A percentile compares a stretch with the other conserved stretches of the same genome.
Conservation (phyloP, 2,888 invertebrate genomes). For the Macrosoma leucophasiata region DNA sequence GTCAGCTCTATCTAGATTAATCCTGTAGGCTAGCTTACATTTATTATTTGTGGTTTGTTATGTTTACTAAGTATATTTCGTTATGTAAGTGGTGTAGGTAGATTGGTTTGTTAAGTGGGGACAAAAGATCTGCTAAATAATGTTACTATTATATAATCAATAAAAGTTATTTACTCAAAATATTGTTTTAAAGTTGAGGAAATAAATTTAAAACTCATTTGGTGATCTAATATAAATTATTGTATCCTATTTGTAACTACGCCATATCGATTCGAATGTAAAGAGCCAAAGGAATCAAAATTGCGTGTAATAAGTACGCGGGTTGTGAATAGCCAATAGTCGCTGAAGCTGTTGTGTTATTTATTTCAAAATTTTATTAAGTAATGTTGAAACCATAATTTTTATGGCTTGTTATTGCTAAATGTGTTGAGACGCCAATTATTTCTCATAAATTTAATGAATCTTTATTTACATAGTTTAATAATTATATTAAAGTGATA, state of each 20-base stretch:
- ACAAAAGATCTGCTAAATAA: too few relatives aligned
- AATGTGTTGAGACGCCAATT: slow-evolving; percentile 21
- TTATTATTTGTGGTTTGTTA: too few relatives aligned
- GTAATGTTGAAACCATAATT: slow-evolving; percentile 43
- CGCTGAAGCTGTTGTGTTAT: slow-evolving; percentile 49
- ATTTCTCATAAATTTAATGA: slow-evolving; percentile 17
- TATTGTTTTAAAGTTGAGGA: too few relatives aligned
- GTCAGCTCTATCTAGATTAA: too few relatives aligned
- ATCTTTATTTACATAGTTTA: slow-evolving; percentile 24
- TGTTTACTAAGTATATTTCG: too few relatives aligned
- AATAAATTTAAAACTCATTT: too few relatives aligned
- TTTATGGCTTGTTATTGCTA: slow-evolving; percentile 32
- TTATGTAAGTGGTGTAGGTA: too few relatives aligned
- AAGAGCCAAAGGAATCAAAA: slow-evolving; percentile 61
- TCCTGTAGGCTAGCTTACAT: too few relatives aligned
- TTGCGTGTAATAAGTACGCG: slow-evolving; percentile 38
- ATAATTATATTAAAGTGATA: slow-evolving; percentile 10
- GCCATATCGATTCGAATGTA: slow-evolving; percentile 32
- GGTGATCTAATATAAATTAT: too few relatives aligned
- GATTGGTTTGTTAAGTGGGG: too few relatives aligned
- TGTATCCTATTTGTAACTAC: slow-evolving; percentile 13
- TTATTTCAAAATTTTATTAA: slow-evolving; percentile 61
- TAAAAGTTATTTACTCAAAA: too few relatives aligned
- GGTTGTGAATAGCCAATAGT: slow-evolving; percentile 58
- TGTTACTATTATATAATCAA: too few relatives aligned